A percentile compares a stretch with the other conserved stretches of the same genome.
Evolutionary conservation across 2,113 vertebrate genomes (phyloP).

Genomic region (Dicaeum eximium): DNA sequence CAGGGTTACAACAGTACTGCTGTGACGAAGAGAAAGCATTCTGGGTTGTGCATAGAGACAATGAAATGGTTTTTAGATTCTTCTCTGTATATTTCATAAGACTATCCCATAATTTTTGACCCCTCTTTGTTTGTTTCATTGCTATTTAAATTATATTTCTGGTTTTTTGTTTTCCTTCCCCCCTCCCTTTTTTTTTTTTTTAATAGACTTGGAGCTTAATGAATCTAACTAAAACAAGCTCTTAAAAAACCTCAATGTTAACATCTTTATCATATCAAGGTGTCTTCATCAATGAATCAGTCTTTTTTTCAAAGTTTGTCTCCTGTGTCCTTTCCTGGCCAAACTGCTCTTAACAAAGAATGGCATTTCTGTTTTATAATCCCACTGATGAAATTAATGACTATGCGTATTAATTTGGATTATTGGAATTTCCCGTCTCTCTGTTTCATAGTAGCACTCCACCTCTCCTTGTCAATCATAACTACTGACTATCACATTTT

Average conservation of each 20-base stretch:
- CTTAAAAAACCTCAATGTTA: neutral
- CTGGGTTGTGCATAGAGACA: neutral
- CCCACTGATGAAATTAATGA: constrained; percentile 19
- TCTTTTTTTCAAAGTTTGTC: neutral
- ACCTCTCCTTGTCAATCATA: constrained; percentile 65
- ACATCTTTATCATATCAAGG: neutral
- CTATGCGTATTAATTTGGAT: constrained; percentile 25
- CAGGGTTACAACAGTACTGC: neutral
- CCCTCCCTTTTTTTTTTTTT: neutral
- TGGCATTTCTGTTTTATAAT: neutral
- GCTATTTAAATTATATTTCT: neutral
- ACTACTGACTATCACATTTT: constrained; percentile 62
- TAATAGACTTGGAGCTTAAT: neutral
- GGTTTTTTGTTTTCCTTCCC: neutral
- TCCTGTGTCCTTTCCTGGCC: neutral
- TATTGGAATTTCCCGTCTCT: constrained; percentile 17
- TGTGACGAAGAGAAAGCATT: constrained; percentile 24
- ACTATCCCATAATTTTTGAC: neutral
- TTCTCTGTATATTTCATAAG: neutral
- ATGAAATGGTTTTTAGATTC: neutral
- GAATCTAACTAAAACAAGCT: neutral
- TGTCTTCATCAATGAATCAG: neutral
- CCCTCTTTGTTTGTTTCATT: neutral
- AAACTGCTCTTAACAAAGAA: neutral
- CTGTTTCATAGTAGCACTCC: constrained; percentile 43